Evolutionary conservation across 2,113 vertebrate species (phyloP).

Genomic region (Pituophis catenifer): DNA sequence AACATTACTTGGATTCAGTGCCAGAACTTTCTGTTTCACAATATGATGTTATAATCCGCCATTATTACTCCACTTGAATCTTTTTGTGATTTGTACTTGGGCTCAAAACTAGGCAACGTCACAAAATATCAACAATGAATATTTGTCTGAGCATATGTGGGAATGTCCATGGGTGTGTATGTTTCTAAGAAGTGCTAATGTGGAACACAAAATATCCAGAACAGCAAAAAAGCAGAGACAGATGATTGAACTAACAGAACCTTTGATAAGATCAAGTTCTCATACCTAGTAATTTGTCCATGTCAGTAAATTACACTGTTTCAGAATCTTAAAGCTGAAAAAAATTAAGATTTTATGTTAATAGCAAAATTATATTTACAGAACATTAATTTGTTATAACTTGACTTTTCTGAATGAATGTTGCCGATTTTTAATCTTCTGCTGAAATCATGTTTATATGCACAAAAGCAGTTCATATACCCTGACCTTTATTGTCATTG

Average conservation of each 20-base stretch:
- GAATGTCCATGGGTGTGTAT: not conserved
- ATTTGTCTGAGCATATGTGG: not conserved
- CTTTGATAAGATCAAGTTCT: not conserved
- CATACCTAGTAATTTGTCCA: not conserved
- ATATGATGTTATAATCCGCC: not conserved
- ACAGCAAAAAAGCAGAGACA: not conserved
- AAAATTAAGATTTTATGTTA: not conserved
- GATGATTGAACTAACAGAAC: not conserved
- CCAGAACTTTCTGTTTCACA: conserved; percentile 1
- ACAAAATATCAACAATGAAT: not conserved
- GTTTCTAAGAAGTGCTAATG: not conserved
- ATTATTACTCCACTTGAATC: not conserved
- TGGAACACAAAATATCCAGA: not conserved
- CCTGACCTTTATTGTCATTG: not conserved
- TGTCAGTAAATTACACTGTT: not conserved
- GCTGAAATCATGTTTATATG: not conserved
- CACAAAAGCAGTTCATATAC: not conserved
- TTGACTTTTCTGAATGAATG: not conserved
- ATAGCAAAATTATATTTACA: not conserved
- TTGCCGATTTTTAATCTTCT: not conserved
- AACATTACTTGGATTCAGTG: not conserved
- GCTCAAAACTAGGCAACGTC: not conserved
- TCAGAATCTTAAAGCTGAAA: not conserved
- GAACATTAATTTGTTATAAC: not conserved
- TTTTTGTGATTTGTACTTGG: not conserved